Percentiles rank a stretch among this genome's conserved stretches.
phyloP scores from a whole-genome alignment of 2,888 invertebrate species.

The Melikaiella ostensackeni region DNA sequence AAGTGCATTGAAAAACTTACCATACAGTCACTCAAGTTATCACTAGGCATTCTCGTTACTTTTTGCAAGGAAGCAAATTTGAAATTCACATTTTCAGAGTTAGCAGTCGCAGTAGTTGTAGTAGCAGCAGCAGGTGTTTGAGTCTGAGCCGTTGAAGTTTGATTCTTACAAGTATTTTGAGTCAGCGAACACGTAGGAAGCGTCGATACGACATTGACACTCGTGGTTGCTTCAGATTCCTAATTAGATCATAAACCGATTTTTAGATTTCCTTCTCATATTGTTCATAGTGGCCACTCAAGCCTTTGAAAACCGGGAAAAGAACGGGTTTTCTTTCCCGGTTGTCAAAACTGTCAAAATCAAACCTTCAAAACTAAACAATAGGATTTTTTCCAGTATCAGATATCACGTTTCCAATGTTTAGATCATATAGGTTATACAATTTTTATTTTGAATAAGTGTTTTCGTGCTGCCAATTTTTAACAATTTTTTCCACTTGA shows the following conservation, averaged over 20 bases:
- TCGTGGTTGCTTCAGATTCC: conserved; percentile 68
- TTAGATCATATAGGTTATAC: too few species aligned
- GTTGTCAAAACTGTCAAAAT: too few species aligned
- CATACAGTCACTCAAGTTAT: conserved; percentile 64
- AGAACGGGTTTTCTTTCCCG: too few species aligned
- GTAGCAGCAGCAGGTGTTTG: conserved; percentile 68
- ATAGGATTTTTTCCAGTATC: too few species aligned
- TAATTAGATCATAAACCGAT: conserved; percentile 45
- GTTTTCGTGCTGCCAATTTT: too few species aligned
- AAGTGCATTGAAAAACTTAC: conserved; percentile 53
- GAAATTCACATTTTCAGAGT: conserved; percentile 64
- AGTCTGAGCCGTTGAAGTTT: conserved; percentile 73
- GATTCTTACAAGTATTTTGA: conserved; percentile 69
- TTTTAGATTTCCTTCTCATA: too few species aligned
- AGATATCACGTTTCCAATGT: too few species aligned
- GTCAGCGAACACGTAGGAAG: conserved; percentile 64
- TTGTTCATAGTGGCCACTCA: too few species aligned
- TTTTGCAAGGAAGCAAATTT: conserved; percentile 60
- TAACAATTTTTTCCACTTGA: too few species aligned
- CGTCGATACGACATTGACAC: conserved; percentile 64
- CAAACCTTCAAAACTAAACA: too few species aligned
- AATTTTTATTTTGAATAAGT: too few species aligned
- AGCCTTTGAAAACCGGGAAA: too few species aligned
- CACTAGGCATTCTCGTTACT: conserved; percentile 57
- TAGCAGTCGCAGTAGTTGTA: conserved; percentile 55